phyloP scores from a whole-genome alignment of 2,888 invertebrate species.

The Tipula vernalis region DNA sequence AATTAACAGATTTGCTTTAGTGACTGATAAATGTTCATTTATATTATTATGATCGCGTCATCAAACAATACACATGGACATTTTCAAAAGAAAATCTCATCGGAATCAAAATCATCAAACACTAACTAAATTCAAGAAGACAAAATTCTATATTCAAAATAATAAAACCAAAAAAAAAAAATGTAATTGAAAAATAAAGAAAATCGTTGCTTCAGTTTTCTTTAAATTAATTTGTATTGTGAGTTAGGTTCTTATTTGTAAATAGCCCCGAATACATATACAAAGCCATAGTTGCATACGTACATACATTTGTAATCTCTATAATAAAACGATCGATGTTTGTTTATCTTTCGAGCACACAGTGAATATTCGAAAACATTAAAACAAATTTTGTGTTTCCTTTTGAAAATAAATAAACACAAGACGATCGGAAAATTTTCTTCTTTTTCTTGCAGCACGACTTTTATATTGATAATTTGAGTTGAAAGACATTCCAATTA shows the following conservation, averaged over 20 bases:
- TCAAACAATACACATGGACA: background rate
- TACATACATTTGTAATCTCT: background rate
- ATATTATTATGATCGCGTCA: background rate
- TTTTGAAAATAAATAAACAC: background rate
- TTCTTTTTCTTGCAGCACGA: background rate
- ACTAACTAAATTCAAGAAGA: background rate
- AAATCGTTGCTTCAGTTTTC: background rate
- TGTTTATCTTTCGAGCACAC: background rate
- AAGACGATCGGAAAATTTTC: background rate
- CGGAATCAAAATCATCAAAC: background rate
- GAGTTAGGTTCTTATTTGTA: background rate
- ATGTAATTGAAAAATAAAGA: background rate
- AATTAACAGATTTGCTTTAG: background rate
- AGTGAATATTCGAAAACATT: constrained; percentile 4
- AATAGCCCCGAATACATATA: too few species aligned
- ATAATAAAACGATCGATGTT: background rate
- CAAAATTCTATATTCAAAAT: background rate
- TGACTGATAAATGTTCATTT: background rate
- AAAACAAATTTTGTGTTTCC: constrained; percentile 4
- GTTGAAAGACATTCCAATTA: constrained; percentile 4
- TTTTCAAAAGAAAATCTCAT: background rate
- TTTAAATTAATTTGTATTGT: background rate
- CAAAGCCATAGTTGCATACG: background rate
- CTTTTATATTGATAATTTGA: background rate
- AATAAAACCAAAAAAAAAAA: background rate